Evolutionary conservation across 2,888 invertebrate genomes (phyloP), one percentile per base, ranked within the genome.

Genomic region (Imbricaverruca yamaguchii): DNA sequence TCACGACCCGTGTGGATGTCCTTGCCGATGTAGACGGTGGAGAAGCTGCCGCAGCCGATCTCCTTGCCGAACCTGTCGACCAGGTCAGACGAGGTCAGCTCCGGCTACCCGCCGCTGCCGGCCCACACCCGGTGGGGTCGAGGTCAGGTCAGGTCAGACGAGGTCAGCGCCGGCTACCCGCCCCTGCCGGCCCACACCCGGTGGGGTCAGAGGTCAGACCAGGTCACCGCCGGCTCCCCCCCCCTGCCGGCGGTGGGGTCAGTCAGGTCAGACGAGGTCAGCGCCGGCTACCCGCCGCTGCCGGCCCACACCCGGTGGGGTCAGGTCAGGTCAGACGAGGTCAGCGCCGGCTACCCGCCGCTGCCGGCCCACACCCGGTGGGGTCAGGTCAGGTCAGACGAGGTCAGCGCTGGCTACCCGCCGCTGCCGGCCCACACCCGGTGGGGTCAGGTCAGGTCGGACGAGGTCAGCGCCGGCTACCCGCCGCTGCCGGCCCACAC

Each of bases 1-100:
- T 97, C 96, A 86, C 92, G 93, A 86, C 91, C 92, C 81, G 93
- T 93, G 87, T 94, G 93, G 83, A 96, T 93, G 88, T 98, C 97
- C 88, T 94, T 95, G 81, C 96, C 96, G 84, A 96, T 90, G 88
- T 95, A 97, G 81, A 98, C 91, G 74, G 74, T 86, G 86, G 83
- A 83, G 80, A 84, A 83, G 80, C 84, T 84, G 61, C 84, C 84
- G 81, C 83, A 83, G 13, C 84, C 84, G 53, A 84, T 84, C 56
- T 83, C 82, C 65, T 82, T 83, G 7, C 84, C 84, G 81, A 83
- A 84, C 13, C 74, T 74, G 74, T 6, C 69, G 69, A 9, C 15
- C 69, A 12, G 69, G 53, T 15, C 0, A 69, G 69, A n/a, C 8
- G 67, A 18, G 18, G 21, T 8, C 18, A 18, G 15, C 13, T 13